These are phyloP conservation scores for Tetramorium bicarinatum DNA, from an alignment of 2,888 invertebrate genomes.

Conservation along the genomic window DNA sequence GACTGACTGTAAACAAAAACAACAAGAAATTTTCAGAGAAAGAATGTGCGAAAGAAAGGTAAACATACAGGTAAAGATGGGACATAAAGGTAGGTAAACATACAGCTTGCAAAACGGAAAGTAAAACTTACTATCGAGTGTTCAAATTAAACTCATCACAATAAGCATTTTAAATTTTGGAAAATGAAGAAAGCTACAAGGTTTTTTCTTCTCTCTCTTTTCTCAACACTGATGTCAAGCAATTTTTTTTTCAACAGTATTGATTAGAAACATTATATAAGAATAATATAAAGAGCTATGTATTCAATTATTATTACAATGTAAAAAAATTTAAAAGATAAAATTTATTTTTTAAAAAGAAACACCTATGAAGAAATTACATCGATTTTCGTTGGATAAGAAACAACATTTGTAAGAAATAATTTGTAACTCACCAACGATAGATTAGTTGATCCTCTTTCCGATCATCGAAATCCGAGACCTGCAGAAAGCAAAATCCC, in stretches of 20 bases:
- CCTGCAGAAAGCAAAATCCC: constrained; percentile 16
- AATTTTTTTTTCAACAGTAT: constrained; percentile 8
- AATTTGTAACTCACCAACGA: constrained; percentile 75
- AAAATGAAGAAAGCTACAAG: not conserved
- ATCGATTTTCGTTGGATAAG: constrained; percentile 20
- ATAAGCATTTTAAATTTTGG: not conserved
- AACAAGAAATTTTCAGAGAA: not conserved
- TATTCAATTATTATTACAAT: not conserved
- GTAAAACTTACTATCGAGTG: not conserved
- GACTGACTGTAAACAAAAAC: not conserved
- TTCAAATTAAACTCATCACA: not conserved
- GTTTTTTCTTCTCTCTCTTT: not conserved
- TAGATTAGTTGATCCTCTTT: constrained; percentile 70
- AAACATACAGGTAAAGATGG: not conserved
- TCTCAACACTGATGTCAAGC: constrained; percentile 4
- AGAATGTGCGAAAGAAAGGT: not conserved
- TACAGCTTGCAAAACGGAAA: not conserved
- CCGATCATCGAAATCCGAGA: constrained; percentile 39
- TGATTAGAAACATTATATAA: constrained; percentile 10
- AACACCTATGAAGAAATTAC: constrained; percentile 25
- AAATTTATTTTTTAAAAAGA: not conserved
- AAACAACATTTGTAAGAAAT: not conserved
- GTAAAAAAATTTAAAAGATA: not conserved
- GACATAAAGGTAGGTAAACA: not conserved
- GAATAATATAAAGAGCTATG: not conserved